These are phyloP conservation scores for Delphinapterus leucas DNA, from an alignment of 2,113 vertebrate genomes.

Conservation along the genomic window DNA sequence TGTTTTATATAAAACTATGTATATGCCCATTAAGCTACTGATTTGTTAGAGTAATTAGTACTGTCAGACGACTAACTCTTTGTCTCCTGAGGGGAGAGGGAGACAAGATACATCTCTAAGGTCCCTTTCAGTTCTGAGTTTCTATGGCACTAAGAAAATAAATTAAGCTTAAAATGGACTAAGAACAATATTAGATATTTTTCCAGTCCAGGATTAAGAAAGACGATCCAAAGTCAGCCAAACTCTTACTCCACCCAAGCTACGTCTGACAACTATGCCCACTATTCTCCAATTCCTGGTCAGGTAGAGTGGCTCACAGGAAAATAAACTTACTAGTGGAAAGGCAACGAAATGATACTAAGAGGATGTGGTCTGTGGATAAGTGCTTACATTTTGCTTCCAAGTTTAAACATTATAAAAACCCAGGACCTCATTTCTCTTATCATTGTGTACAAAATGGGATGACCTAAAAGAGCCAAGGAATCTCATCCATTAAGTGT, in stretches of 20 bases:
- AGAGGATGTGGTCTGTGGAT: neutral
- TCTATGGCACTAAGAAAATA: slow-evolving; percentile 11
- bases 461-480: neutral
- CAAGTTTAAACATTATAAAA: neutral
- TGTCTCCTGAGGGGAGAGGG: neutral
- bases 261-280: neutral
- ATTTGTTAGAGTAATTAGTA: neutral
- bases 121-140: neutral
- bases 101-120: neutral
- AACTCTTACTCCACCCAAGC: neutral
- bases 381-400: neutral
- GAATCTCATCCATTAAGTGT: neutral
- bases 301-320: neutral
- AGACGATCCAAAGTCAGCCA: neutral
- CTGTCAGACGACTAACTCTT: neutral
- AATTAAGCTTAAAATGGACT: slow-evolving; percentile 36
- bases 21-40: neutral
- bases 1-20: slow-evolving; percentile 27
- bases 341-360: neutral
- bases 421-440: neutral
- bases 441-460: neutral
- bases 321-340: neutral
- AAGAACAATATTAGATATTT: neutral
- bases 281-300: neutral
- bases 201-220: neutral